These are phyloP conservation scores for Cataglyphis hispanica DNA, from an alignment of 1,140 invertebrate species.

Conservation along the genomic window DNA sequence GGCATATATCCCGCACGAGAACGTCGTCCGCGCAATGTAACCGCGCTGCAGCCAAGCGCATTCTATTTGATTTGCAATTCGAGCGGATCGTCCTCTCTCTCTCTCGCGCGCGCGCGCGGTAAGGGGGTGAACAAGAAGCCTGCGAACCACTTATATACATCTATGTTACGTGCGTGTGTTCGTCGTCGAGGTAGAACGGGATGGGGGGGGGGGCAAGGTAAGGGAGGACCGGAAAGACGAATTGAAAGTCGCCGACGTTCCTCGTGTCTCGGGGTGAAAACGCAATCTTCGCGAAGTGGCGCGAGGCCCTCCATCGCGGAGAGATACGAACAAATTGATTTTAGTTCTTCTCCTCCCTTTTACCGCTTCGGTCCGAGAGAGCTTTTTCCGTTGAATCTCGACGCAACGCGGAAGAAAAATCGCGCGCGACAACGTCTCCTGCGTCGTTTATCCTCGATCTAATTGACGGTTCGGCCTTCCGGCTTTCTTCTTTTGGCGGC, in stretches of 20 bases:
- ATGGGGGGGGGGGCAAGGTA: background rate
- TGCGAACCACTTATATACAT: conserved; percentile 19
- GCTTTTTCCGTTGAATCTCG: conserved; percentile 13
- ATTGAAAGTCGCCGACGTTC: conserved; percentile 67
- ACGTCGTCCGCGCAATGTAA: conserved; percentile 53
- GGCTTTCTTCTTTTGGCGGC: conserved; percentile 1
- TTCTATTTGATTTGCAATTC: conserved; percentile 77
- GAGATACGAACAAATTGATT: conserved; percentile 70
- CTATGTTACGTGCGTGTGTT: conserved; percentile 27
- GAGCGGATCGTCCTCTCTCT: conserved; percentile 65
- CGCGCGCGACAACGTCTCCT: background rate
- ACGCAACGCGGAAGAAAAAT: conserved; percentile 41
- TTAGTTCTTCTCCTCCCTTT: conserved; percentile 10
- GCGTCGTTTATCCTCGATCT: background rate
- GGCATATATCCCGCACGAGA: conserved; percentile 57
- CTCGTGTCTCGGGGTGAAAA: conserved; percentile 65
- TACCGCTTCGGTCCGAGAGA: background rate
- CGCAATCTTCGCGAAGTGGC: conserved; percentile 64
- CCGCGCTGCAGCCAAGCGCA: conserved; percentile 31
- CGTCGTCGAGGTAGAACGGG: background rate
- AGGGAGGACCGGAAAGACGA: conserved; percentile 61
- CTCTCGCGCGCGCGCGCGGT: background rate
- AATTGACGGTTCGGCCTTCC: conserved; percentile 22
- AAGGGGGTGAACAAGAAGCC: conserved; percentile 34
- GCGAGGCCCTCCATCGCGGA: conserved; percentile 33